Evolutionary conservation across 37 sponge, comb jelly and placozoan genomes (phyloP), one percentile per base, ranked within the genome.

Genomic region (Amphimedon queenslandica): DNA sequence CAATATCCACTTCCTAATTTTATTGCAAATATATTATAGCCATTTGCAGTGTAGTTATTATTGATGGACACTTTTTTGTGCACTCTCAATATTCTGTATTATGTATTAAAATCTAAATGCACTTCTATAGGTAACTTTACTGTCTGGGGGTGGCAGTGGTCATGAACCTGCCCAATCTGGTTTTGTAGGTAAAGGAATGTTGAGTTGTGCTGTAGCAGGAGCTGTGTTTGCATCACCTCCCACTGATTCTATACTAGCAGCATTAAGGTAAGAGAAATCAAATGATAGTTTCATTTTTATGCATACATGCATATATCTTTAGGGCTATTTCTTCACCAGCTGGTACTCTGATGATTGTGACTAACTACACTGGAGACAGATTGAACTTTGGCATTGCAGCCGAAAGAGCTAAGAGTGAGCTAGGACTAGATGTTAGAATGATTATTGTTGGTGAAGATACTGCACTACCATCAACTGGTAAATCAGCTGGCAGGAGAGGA

Each of bases 141-240:
- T 97, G 29, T 91, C 89, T 43, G 98, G 98, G 24, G 98, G 98
- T 3, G 98, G 98, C 2, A 97, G 98, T 66, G 98, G 98, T 16
- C 98, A 97, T 77, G 98, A 97, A 72, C 98, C 98, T n/a, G 89
- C 94, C 13, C 94, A 93, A 58, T 89, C 74, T 8, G 94, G 98
- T 35, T 97, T 77, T 47, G 89, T 97, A 13, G 98, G 94, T 1
- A 63, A 55, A 23, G 98, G 89, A 23, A 97, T 97, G 98, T 76
- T 97, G 42, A 93, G 77, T 37, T 94, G 87, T 18, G 98, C 94
- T 2, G 92, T 97, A 34, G 89, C 98, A 23, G 98, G 98, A 21
- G 74, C 73, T 4, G 98, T 97, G 57, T 97, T 97, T 70, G 84
- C 98, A 39, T 93, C 94, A 24, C 98, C 98, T 24, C 92, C 98